Evolutionary conservation across 2,888 invertebrate species (phyloP).

Genomic region (Incurvaria masculella): DNA sequence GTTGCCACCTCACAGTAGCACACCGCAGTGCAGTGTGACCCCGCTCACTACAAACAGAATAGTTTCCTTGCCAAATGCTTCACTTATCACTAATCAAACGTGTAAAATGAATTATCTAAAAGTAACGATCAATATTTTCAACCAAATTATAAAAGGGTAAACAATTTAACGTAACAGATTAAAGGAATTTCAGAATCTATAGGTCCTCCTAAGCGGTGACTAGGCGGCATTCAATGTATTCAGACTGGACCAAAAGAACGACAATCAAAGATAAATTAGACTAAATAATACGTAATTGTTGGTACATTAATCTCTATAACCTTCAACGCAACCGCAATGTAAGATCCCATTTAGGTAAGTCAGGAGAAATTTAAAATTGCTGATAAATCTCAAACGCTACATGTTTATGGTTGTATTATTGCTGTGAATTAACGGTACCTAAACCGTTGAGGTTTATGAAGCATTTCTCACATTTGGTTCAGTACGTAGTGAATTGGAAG

Average conservation of each 20-base stretch:
- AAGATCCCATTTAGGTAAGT: too few relatives aligned
- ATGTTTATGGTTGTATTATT: too few relatives aligned
- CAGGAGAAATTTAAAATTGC: slow-evolving; percentile 27
- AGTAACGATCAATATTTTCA: slow-evolving; percentile 44
- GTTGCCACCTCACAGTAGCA: background rate
- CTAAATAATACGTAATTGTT: too few relatives aligned
- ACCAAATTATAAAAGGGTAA: slow-evolving; percentile 24
- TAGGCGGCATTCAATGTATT: slow-evolving; percentile 33
- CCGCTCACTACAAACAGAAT: background rate
- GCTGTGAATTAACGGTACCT: slow-evolving; percentile 15
- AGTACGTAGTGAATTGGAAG: too few relatives aligned
- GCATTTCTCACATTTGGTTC: slow-evolving; percentile 38
- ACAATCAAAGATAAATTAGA: too few relatives aligned
- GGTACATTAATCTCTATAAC: too few relatives aligned
- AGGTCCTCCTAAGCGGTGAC: slow-evolving; percentile 55
- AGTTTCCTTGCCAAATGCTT: background rate
- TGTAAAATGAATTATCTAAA: background rate
- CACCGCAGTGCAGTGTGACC: too few relatives aligned
- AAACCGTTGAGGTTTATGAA: slow-evolving; percentile 37
- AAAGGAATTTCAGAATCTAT: slow-evolving; percentile 35
- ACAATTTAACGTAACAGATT: slow-evolving; percentile 26
- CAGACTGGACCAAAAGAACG: too few relatives aligned
- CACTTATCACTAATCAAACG: background rate
- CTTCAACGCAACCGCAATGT: too few relatives aligned
- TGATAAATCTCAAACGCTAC: slow-evolving; percentile 45